Evolutionary conservation across 1,140 invertebrate genomes (phyloP), one percentile per base, ranked within the genome.

Genomic region (Choristoneura fumiferana): DNA sequence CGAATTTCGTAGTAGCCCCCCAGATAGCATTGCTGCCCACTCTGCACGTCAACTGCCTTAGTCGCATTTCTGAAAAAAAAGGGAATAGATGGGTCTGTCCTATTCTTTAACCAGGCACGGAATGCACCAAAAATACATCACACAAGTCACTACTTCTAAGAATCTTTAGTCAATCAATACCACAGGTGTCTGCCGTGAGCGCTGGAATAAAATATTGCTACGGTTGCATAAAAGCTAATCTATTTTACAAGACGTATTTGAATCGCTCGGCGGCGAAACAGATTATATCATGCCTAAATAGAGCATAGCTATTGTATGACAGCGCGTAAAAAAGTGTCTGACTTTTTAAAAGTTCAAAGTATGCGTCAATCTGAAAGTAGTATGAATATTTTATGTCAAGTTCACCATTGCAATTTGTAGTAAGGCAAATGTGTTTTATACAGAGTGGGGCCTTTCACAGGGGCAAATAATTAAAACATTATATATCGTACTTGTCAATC

Each of bases 221-320:
- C 57, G 29, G 52, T 69, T 75, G 62, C 64, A 60, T 72, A 75
- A 75, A 74, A 75, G 54, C 68, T 63, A 75, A 75, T 75, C 69
- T 72, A 65, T 64, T 72, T 69, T 70, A 69, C 67, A 65, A 71
- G 65, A 62, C 66, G 61, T 62, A 71, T 67, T 71, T 68, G 64
- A 69, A 72, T 73, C 52, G 63, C 56, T 59, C 33, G 36, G 10
- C 35, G 64, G 62, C 67, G 56, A 60, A 64, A 38, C 59, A 65
- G 67, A 75, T 72, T 63, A 53, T 75, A 68, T 75, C 73, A 63
- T 58, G 54, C 13, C 10, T 57, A 75, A 72, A 72, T 69, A 65
- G 65, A 72, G 55, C 62, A 52, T 37, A 29, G 54, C 35, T 61
- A 59, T 55, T 57, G 54, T 65, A 60, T 59, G 58, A 56, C 57